These are phyloP conservation scores for Belgica antarctica DNA, from an alignment of 2,888 invertebrate species.

Conservation along the genomic window DNA sequence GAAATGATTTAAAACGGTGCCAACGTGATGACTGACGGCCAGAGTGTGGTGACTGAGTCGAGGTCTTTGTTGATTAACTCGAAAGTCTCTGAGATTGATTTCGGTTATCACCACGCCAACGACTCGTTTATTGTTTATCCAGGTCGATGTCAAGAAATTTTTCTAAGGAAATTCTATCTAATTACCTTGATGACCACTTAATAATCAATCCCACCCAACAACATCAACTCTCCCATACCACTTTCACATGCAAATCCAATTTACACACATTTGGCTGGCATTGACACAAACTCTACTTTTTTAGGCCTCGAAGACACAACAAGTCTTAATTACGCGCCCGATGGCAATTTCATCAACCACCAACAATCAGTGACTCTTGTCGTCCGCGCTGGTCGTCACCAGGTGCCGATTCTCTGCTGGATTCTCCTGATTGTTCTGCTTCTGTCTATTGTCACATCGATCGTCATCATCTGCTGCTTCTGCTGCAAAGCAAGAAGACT, in stretches of 20 bases:
- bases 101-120: constrained; percentile 28
- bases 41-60: not conserved
- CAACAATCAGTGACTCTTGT: constrained; percentile 31
- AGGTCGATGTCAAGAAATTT: constrained; percentile 34
- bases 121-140: constrained; percentile 8
- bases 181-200: no score
- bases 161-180: no score
- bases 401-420: constrained; percentile 21
- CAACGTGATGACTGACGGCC: not conserved
- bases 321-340: not conserved
- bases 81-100: constrained; percentile 9
- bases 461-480: constrained; percentile 23
- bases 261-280: not conserved
- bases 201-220: no score
- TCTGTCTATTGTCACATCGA: constrained; percentile 12
- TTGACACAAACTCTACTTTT: not conserved
- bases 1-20: no score
- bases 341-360: constrained; percentile 34
- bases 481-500: not conserved
- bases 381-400: not conserved
- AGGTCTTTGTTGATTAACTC: not conserved
- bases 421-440: constrained; percentile 27
- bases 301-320: constrained; percentile 23
- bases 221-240: not conserved
- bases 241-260: constrained; percentile 7